Evolutionary conservation across 2,113 vertebrate species (phyloP).

Genomic region (Aix galericulata): DNA sequence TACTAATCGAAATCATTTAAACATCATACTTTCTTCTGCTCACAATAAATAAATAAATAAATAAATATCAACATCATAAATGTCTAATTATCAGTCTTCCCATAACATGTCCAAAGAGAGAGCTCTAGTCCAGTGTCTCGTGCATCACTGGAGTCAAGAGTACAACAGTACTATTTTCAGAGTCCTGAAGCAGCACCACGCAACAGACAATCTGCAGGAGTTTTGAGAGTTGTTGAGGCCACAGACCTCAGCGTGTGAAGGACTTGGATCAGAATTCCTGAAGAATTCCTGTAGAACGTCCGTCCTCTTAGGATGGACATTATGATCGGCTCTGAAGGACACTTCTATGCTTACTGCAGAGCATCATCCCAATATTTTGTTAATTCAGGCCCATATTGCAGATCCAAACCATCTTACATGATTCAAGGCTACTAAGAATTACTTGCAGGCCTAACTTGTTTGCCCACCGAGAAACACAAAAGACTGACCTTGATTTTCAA

Average conservation of each 20-base stretch:
- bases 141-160: not conserved
- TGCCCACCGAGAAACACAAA: not conserved
- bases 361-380: not conserved
- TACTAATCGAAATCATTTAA: not conserved
- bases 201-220: not conserved
- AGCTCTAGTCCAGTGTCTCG: not conserved
- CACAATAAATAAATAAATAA: not conserved
- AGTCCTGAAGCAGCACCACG: not conserved
- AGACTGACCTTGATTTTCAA: not conserved
- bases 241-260: not conserved
- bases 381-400: not conserved
- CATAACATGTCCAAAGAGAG: not conserved
- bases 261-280: not conserved
- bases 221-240: not conserved
- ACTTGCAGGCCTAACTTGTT: not conserved
- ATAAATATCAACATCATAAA: not conserved
- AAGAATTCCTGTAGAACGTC: not conserved
- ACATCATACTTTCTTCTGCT: not conserved
- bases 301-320: not conserved
- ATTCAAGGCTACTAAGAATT: not conserved
- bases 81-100: not conserved
- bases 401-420: not conserved
- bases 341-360: not conserved
- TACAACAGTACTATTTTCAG: not conserved
- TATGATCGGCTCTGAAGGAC: not conserved